Evolutionary conservation across 2,888 invertebrate species (phyloP).

Genomic region (Leptopilina myrica): DNA sequence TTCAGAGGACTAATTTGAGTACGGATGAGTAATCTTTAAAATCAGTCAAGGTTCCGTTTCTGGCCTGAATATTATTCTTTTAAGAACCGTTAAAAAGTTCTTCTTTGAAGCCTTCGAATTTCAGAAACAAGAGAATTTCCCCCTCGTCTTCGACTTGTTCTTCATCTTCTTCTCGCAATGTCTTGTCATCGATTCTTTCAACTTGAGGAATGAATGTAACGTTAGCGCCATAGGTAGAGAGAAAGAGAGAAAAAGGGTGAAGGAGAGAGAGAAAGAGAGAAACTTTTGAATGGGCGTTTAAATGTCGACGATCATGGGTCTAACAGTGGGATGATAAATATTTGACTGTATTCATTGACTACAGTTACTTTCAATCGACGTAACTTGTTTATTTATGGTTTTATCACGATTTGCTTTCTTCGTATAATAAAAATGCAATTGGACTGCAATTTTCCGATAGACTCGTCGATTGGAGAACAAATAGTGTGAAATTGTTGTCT

Average conservation of each 20-base stretch:
- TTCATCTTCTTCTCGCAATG: background rate
- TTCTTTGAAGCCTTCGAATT: constrained; percentile 58
- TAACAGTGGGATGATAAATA: constrained; percentile 28
- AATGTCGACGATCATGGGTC: constrained; percentile 62
- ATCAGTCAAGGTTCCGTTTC: constrained; percentile 37
- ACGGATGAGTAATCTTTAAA: constrained; percentile 9
- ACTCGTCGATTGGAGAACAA: background rate
- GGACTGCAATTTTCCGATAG: background rate
- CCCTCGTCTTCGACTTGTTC: background rate
- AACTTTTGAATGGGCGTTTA: background rate
- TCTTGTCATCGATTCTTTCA: constrained; percentile 2
- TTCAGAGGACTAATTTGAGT: background rate
- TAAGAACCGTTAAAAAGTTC: constrained; percentile 63
- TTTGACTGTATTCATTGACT: background rate
- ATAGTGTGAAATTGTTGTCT: too few species aligned
- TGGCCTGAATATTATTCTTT: constrained; percentile 29
- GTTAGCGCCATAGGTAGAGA: constrained; percentile 1
- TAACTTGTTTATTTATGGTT: constrained; percentile 2
- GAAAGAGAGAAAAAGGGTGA: background rate
- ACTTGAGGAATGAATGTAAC: constrained; percentile 25
- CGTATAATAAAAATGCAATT: background rate
- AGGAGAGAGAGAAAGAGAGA: background rate
- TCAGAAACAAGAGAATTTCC: constrained; percentile 46
- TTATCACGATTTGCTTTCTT: background rate
- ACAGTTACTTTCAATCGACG: constrained; percentile 20